Conservation (phyloP, 2,888 invertebrate genomes). For the Lasioglossum leucozonium region DNA sequence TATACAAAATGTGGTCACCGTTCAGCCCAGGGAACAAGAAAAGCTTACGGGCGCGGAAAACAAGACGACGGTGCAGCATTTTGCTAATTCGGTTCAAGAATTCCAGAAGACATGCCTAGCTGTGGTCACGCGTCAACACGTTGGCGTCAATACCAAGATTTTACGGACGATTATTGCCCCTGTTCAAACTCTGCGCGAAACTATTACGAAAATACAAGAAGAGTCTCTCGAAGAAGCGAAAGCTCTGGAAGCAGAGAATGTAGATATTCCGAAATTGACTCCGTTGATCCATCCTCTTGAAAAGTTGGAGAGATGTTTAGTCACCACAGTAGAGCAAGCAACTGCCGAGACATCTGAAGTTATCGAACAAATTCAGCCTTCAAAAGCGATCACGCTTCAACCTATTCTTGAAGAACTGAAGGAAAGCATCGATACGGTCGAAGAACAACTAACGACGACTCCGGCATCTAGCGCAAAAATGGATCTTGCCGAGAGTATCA, state of each 20-base stretch:
- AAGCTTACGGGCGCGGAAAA: conserved; percentile 48
- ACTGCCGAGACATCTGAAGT: conserved; percentile 34
- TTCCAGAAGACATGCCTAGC: conserved; percentile 46
- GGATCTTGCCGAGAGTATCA: conserved; percentile 60
- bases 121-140: conserved; percentile 17
- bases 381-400: conserved; percentile 11
- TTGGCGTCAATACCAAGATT: conserved; percentile 27
- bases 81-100: conserved; percentile 77
- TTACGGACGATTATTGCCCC: conserved; percentile 61
- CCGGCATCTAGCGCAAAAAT: conserved; percentile 57
- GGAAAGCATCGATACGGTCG: conserved; percentile 70
- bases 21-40: conserved; percentile 12
- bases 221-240: conserved; percentile 39
- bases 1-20: conserved; percentile 35
- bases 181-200: conserved; percentile 54
- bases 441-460: conserved; percentile 68
- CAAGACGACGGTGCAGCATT: conserved; percentile 78
- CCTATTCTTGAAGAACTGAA: conserved; percentile 74
- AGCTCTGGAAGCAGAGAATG: conserved; percentile 16
- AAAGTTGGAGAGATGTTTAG: conserved; percentile 49
- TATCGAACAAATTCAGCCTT: conserved; percentile 39
- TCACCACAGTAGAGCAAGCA: conserved; percentile 45
- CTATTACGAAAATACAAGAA: conserved; percentile 59
- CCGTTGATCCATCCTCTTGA: conserved; percentile 59
- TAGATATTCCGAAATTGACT: conserved; percentile 32